A percentile compares a stretch with the other conserved stretches of the same genome.
Evolutionary conservation across 2,888 invertebrate genomes (phyloP).

Genomic region (Drosophila fungiperda): DNA sequence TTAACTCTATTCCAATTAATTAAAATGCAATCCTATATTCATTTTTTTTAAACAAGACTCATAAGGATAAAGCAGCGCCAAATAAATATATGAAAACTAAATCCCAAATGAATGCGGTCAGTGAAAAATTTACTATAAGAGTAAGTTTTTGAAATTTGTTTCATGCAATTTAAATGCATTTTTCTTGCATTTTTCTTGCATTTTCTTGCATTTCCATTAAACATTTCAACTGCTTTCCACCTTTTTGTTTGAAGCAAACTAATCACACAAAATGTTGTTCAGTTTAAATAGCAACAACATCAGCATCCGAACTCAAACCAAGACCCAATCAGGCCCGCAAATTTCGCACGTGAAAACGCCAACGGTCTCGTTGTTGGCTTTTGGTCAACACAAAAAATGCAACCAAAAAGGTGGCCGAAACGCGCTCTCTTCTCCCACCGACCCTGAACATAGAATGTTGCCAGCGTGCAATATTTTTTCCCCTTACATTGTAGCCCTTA

Average conservation of each 20-base stretch:
- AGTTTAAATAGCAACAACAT: conserved; percentile 13
- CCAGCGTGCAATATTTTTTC: conserved; percentile 52
- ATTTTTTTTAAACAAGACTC: conserved; percentile 8
- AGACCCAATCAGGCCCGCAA: conserved; percentile 38
- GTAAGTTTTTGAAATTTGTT: conserved; percentile 48
- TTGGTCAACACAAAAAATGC: conserved; percentile 32
- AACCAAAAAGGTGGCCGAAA: conserved; percentile 17
- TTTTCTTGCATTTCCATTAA: conserved; percentile 56
- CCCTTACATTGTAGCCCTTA: conserved; percentile 5
- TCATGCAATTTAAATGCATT: conserved; percentile 22
- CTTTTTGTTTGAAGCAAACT: conserved; percentile 48
- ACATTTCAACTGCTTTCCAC: conserved; percentile 25
- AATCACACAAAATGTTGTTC: conserved; percentile 54
- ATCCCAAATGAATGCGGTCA: conserved; percentile 60
- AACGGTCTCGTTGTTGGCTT: neutral
- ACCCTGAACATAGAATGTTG: conserved; percentile 15
- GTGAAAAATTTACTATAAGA: conserved; percentile 66
- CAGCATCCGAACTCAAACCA: conserved; percentile 28
- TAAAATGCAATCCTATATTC: conserved; percentile 14
- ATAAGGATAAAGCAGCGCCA: conserved; percentile 56
- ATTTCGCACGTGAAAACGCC: conserved; percentile 47
- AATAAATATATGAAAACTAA: conserved; percentile 51
- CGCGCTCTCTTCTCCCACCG: neutral
- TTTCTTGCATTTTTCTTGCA: conserved; percentile 48
- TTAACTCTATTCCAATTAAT: conserved; percentile 8